These are phyloP conservation scores for Serilophus lunatus DNA, from an alignment of 2,113 vertebrate genomes.

Conservation along the genomic window DNA sequence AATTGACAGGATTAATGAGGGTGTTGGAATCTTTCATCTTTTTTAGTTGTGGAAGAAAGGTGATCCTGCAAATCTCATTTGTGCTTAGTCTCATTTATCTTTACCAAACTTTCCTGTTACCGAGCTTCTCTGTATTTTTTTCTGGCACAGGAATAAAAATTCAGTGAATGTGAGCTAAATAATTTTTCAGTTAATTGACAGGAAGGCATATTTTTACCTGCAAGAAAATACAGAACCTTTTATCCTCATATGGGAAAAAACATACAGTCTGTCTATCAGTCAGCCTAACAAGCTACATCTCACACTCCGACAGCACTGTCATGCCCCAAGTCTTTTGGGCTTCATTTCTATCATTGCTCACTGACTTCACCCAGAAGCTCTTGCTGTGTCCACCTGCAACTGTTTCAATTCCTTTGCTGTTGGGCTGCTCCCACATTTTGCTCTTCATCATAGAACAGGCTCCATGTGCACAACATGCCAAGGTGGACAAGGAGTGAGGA, in stretches of 20 bases:
- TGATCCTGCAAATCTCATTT: background rate
- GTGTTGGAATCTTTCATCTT: background rate
- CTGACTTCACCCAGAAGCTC: background rate
- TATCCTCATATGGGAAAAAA: background rate
- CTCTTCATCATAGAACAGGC: background rate
- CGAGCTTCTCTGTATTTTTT: background rate
- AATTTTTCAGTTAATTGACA: background rate
- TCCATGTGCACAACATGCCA: rapidly evolving
- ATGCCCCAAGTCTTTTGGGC: background rate
- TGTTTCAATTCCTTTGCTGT: background rate
- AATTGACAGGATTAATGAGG: background rate
- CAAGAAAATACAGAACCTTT: background rate
- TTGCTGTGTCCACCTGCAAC: background rate
- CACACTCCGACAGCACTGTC: background rate
- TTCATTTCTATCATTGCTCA: background rate
- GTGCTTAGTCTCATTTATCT: background rate
- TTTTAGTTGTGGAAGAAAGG: background rate
- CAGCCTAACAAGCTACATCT: background rate
- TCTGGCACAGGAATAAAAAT: background rate
- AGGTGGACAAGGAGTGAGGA: background rate
- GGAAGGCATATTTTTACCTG: background rate
- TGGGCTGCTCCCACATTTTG: background rate
- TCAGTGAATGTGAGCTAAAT: background rate
- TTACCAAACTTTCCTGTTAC: background rate
- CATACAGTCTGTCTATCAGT: background rate